Evolutionary conservation across 2,113 vertebrate species (phyloP), one percentile per base, ranked within the genome.

Genomic region (Struthio camelus): DNA sequence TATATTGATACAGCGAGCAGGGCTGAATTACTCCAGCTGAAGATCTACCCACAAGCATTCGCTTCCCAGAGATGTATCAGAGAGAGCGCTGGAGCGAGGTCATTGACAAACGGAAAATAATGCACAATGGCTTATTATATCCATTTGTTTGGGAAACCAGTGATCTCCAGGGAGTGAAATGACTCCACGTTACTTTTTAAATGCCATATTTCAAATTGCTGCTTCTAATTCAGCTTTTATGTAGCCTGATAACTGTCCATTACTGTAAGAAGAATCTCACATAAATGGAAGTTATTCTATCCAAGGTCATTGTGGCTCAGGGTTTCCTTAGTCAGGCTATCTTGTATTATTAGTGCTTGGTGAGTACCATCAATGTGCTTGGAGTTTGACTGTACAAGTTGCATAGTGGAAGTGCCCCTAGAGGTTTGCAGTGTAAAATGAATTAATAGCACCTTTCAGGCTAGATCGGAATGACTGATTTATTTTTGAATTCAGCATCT

Each of bases 1-100:
- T 2, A n/a, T 3, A 1, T 40, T 20, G 59, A 6, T 40, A 12
- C 18, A 1, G 46, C 0, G 1, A 65, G 58, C 13, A 1, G 64
- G 51, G 65, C 79, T 76, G 89, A 23, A 14, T 46, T 16, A 4
- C 46, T 64, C 38, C 88, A 30, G 86, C 92, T 93, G 88, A 81
- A 75, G 54, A 42, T 70, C 67, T 81, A 25, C 48, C 42, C 75
- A 56, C 59, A 66, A 4, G 85, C 94, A 83, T 69, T 23, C 40
- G 23, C 66, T 80, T 85, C 66, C 80, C 83, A 34, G 48, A 53
- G 25, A 69, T 84, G 53, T 11, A 6, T 4, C 36, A 6, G 83
- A 89, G 86, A 16, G 69, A 56, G 30, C 69, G 66, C 1, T 32
- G 73, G 51, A 44, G 44, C 80, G 1, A 86, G 79, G 90, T 75